These are phyloP conservation scores for Myotis myotis DNA, from an alignment of 2,797 vertebrate species.

Conservation along the genomic window DNA sequence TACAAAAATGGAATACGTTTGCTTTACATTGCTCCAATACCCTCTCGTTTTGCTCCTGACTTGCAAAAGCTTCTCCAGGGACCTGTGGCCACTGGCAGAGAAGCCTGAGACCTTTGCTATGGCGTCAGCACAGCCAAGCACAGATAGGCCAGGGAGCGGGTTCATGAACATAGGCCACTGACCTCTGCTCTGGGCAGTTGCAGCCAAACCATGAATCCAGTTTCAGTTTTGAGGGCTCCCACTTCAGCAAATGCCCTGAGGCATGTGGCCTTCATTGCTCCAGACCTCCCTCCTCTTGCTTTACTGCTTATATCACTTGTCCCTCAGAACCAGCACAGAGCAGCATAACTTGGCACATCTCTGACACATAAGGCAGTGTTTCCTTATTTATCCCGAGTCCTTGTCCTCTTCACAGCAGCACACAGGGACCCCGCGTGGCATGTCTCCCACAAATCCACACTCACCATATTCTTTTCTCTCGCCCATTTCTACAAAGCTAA, in stretches of 20 bases:
- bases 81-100: too few species aligned
- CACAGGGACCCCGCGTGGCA: neutral
- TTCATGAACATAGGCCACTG: neutral
- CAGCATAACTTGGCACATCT: neutral
- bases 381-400: neutral
- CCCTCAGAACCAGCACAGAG: neutral
- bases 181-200: neutral
- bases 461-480: neutral
- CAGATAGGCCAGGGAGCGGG: neutral
- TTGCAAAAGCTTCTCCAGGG: neutral
- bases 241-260: neutral
- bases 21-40: neutral
- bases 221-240: neutral
- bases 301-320: neutral
- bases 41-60: neutral
- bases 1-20: neutral
- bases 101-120: neutral
- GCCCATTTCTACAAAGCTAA: neutral
- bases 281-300: neutral
- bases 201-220: neutral
- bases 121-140: neutral
- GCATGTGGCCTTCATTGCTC: neutral
- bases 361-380: neutral
- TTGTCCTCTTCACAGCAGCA: neutral
- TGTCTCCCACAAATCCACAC: neutral